A percentile compares a stretch with the other conserved stretches of the same genome.
phyloP scores from a whole-genome alignment of 2,797 vertebrate genomes.

The Apogon talboti region DNA sequence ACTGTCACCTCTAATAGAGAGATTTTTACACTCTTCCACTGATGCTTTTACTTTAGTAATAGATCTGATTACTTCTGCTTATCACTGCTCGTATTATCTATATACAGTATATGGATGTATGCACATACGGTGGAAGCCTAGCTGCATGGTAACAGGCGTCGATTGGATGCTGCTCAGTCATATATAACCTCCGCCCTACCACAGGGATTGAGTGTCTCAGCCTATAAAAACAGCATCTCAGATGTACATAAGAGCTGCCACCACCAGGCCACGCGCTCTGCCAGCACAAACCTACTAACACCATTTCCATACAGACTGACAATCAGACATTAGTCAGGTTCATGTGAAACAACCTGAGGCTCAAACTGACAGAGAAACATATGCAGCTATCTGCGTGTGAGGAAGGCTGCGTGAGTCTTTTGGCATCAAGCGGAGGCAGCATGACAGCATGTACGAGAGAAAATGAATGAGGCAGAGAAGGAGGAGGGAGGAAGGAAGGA shows the following conservation, averaged over 20 bases:
- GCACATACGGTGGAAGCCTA: constrained; percentile 17
- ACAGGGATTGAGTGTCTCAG: constrained; percentile 44
- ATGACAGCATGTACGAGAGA: constrained; percentile 29
- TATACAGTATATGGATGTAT: constrained; percentile 1
- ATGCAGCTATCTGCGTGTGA: background rate
- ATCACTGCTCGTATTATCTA: too few species aligned
- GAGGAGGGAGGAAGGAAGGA: constrained; percentile 20
- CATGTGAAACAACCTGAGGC: background rate
- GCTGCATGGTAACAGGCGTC: constrained; percentile 78
- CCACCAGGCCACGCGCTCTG: constrained; percentile 10
- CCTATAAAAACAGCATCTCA: constrained; percentile 72
- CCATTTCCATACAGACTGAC: constrained; percentile 9
- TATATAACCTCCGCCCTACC: constrained; percentile 65
- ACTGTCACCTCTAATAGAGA: too few species aligned
- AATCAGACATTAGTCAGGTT: background rate
- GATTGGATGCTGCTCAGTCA: constrained; percentile 67
- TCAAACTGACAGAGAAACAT: background rate
- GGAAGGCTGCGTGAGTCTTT: constrained; percentile 8
- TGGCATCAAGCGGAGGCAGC: constrained; percentile 48
- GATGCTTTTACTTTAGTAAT: too few species aligned
- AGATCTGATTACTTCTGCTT: too few species aligned
- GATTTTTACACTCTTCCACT: too few species aligned
- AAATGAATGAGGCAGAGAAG: constrained; percentile 38
- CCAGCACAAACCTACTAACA: constrained; percentile 46
- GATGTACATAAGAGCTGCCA: constrained; percentile 46